Evolutionary conservation across 2,888 invertebrate genomes (phyloP).

Genomic region (Chaitophorus viminalis): DNA sequence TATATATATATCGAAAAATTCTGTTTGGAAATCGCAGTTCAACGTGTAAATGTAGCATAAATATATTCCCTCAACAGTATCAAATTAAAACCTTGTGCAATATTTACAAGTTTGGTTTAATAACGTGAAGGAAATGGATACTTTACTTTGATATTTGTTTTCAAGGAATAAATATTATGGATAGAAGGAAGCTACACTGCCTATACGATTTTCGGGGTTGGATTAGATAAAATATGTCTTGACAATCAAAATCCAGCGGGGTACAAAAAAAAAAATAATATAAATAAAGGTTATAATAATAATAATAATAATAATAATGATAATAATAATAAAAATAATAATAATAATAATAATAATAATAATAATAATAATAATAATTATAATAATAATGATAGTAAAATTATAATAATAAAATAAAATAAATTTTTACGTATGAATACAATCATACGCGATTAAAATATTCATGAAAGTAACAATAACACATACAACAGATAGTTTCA

Average conservation of each 20-base stretch:
- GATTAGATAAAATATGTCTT: background rate
- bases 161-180: background rate
- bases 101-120: background rate
- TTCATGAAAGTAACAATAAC: slow-evolving; percentile 37
- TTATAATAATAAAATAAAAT: background rate
- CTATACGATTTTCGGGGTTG: background rate
- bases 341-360: slow-evolving; percentile 8
- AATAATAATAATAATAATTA: slow-evolving; percentile 1
- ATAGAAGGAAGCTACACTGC: background rate
- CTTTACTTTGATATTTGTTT: background rate
- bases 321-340: background rate
- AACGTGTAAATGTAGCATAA: background rate
- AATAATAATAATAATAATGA: background rate
- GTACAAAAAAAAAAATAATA: background rate
- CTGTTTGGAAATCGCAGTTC: background rate
- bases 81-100: background rate
- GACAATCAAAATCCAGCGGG: background rate
- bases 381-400: slow-evolving; percentile 5
- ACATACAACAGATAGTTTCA: background rate
- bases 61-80: background rate
- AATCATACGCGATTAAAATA: slow-evolving; percentile 24
- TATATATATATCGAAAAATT: too few relatives aligned
- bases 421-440: background rate
- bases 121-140: background rate
- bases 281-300: background rate